Evolutionary conservation across 2,113 vertebrate genomes (phyloP).

Genomic region (Crotalus horridus): DNA sequence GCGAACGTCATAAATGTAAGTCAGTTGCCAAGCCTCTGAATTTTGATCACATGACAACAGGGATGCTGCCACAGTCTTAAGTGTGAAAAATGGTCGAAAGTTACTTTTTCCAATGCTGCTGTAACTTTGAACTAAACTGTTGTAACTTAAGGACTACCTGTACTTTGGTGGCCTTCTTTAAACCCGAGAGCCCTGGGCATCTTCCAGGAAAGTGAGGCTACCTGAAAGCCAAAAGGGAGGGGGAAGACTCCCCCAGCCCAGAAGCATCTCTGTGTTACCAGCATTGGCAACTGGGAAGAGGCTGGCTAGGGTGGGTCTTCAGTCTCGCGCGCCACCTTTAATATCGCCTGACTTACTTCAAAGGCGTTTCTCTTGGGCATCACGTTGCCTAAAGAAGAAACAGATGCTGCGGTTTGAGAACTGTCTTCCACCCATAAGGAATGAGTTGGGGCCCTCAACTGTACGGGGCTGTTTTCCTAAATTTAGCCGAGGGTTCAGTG

Average conservation of each 20-base stretch:
- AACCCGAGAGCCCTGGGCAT: background rate
- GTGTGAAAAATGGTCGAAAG: too few relatives aligned
- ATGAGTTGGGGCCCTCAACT: slow-evolving; percentile 1
- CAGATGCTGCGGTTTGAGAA: slow-evolving; percentile 27
- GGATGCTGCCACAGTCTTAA: too few relatives aligned
- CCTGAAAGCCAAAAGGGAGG: background rate
- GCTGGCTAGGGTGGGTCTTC: background rate
- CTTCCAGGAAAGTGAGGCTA: background rate
- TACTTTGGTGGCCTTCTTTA: background rate
- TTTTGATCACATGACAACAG: too few relatives aligned
- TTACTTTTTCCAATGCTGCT: too few relatives aligned
- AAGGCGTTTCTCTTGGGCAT: slow-evolving; percentile 6
- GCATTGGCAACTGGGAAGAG: background rate
- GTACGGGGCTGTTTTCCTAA: background rate
- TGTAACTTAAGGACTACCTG: too few relatives aligned
- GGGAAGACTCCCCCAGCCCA: background rate
- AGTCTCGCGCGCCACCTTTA: background rate
- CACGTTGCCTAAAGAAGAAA: slow-evolving; percentile 23
- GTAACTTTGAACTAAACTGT: too few relatives aligned
- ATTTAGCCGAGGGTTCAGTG: background rate
- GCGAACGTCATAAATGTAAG: too few relatives aligned
- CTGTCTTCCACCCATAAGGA: slow-evolving; percentile 15
- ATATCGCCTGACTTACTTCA: background rate
- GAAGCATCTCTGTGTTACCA: too few relatives aligned
- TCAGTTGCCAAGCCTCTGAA: too few relatives aligned